Percentiles rank a stretch among this genome's conserved stretches.
Conservation (phyloP, 2,888 invertebrate species). For the Myathropa florea region DNA sequence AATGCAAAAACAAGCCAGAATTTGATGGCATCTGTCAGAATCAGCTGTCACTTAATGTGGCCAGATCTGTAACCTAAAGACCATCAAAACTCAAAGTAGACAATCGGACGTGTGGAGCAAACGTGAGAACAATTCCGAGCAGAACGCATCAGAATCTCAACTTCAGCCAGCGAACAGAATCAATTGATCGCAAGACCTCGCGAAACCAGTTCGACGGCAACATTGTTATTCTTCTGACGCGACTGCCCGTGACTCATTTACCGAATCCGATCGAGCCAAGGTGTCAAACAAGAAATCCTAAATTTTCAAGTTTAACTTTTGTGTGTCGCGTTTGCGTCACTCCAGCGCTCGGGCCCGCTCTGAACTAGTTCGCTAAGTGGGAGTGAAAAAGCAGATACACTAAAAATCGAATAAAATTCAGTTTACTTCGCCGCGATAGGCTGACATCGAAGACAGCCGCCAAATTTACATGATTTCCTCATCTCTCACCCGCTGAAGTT, state of each 20-base stretch:
- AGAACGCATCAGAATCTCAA: neutral
- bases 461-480: slow-evolving; percentile 38
- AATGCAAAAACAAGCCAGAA: neutral
- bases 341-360: neutral
- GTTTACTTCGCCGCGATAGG: no score
- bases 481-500: neutral
- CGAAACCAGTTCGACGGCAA: neutral
- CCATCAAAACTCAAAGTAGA: neutral
- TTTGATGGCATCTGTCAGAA: neutral
- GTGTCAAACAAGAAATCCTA: slow-evolving; percentile 20
- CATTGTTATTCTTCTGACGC: neutral
- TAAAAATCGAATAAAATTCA: neutral
- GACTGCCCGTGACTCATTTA: neutral
- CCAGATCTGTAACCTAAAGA: no score
- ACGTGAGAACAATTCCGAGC: neutral
- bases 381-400: neutral
- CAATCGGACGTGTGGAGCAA: neutral
- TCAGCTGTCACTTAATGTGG: neutral
- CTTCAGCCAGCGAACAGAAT: neutral
- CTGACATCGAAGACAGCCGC: no score
- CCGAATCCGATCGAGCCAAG: neutral
- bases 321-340: neutral
- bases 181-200: neutral
- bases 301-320: neutral
- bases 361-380: neutral